A percentile compares a stretch with the other conserved stretches of the same genome.
phyloP scores from a whole-genome alignment of 2,113 vertebrate species.

The Anseranas semipalmata region DNA sequence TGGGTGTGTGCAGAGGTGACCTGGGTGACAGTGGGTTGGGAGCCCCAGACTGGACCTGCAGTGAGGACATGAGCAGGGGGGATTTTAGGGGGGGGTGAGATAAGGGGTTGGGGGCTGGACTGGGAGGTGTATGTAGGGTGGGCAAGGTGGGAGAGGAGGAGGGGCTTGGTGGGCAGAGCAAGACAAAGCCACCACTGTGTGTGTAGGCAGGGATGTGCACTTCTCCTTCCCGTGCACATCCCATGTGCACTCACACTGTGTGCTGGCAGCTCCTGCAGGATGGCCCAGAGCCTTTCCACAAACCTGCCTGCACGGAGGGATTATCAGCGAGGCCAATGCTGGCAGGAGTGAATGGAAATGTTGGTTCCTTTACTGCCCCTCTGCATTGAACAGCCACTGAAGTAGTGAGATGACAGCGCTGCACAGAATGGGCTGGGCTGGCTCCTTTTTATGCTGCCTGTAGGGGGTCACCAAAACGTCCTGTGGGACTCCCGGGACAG shows the following conservation, averaged over 20 bases:
- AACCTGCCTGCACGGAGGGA: not conserved
- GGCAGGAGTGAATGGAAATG: not conserved
- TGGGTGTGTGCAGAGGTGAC: not conserved
- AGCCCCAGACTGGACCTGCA: not conserved
- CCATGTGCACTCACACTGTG: rapidly evolving
- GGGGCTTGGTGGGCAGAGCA: not conserved
- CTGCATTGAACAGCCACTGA: not conserved
- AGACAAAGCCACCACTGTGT: rapidly evolving
- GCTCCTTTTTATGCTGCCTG: not conserved
- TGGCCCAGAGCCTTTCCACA: not conserved
- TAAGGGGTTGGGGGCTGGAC: not conserved
- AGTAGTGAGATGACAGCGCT: not conserved
- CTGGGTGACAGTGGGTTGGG: not conserved
- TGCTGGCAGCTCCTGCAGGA: not conserved
- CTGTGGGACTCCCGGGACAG: not conserved
- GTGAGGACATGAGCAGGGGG: not conserved
- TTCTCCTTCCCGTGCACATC: not conserved
- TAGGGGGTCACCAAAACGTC: not conserved
- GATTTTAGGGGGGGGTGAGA: not conserved
- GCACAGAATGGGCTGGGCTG: not conserved
- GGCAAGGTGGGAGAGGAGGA: not conserved
- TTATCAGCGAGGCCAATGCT: not conserved
- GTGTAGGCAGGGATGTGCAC: rapidly evolving
- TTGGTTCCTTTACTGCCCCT: not conserved
- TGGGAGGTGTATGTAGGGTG: rapidly evolving